Percentiles rank a stretch among this genome's conserved stretches.
These are phyloP conservation scores for Antheraea assamensis DNA, from an alignment of 2,888 invertebrate genomes.

Conservation along the genomic window DNA sequence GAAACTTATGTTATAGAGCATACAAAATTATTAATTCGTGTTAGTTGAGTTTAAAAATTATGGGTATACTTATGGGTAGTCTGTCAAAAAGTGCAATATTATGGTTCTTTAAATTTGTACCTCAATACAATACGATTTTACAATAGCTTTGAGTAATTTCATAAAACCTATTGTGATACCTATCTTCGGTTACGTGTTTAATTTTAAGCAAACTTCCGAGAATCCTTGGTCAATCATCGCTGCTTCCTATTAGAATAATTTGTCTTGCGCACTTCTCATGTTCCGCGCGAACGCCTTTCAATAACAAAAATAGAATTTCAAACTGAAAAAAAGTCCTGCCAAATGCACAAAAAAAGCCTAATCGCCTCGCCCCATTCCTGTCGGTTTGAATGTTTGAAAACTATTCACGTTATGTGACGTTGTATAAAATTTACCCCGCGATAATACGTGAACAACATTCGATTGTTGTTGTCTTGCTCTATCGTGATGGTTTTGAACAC, in stretches of 20 bases:
- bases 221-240: slow-evolving; percentile 52
- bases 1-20: not conserved
- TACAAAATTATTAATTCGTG: not conserved
- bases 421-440: slow-evolving; percentile 77
- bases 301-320: slow-evolving; percentile 69
- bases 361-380: slow-evolving; percentile 70
- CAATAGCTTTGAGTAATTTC: slow-evolving; percentile 45
- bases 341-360: slow-evolving; percentile 71
- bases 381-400: slow-evolving; percentile 70
- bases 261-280: slow-evolving; percentile 46
- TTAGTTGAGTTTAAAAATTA: not conserved
- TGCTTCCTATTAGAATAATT: slow-evolving; percentile 53
- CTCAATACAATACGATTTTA: slow-evolving; percentile 20
- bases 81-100: too few species aligned
- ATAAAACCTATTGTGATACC: slow-evolving; percentile 37
- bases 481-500: slow-evolving; percentile 45
- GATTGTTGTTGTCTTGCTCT: slow-evolving; percentile 61
- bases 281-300: slow-evolving; percentile 50
- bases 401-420: slow-evolving; percentile 76
- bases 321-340: slow-evolving; percentile 72
- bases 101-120: not conserved
- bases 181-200: slow-evolving; percentile 41
- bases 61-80: not conserved
- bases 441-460: slow-evolving; percentile 65
- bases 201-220: slow-evolving; percentile 51